These are phyloP conservation scores for Lasiurus borealis DNA, from an alignment of 2,113 vertebrate species.

Conservation along the genomic window DNA sequence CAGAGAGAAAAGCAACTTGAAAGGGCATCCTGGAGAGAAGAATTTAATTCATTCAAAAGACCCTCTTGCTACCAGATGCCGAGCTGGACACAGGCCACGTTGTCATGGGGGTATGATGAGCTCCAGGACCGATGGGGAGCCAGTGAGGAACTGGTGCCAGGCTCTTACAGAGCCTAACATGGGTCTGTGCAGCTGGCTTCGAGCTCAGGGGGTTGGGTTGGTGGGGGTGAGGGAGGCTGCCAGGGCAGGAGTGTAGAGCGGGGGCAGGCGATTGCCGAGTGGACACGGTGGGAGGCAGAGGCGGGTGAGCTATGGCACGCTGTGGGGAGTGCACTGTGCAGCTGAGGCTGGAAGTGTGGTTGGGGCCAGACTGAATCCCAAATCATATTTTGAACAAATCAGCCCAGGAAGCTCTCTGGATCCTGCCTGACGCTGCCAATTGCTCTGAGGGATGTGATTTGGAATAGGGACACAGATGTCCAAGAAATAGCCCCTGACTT, in stretches of 20 bases:
- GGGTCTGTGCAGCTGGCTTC: not conserved
- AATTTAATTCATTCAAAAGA: not conserved
- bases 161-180: too few species aligned
- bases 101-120: not conserved
- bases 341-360: not conserved
- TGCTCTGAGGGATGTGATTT: not conserved
- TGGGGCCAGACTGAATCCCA: not conserved
- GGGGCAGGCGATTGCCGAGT: not conserved
- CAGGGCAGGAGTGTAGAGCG: rapidly evolving
- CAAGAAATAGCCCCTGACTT: not conserved
- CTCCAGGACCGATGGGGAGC: not conserved
- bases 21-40: not conserved
- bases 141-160: not conserved
- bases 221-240: not conserved
- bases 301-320: not conserved
- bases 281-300: too few species aligned
- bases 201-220: not conserved
- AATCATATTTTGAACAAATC: not conserved
- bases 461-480: not conserved
- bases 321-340: rapidly evolving
- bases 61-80: not conserved
- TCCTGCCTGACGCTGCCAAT: not conserved
- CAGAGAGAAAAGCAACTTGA: slow-evolving; percentile 33
- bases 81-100: not conserved
- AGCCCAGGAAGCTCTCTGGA: not conserved